Evolutionary conservation across 2,797 vertebrate species (phyloP), one percentile per base, ranked within the genome.

Genomic region (Etheostoma nigrum): DNA sequence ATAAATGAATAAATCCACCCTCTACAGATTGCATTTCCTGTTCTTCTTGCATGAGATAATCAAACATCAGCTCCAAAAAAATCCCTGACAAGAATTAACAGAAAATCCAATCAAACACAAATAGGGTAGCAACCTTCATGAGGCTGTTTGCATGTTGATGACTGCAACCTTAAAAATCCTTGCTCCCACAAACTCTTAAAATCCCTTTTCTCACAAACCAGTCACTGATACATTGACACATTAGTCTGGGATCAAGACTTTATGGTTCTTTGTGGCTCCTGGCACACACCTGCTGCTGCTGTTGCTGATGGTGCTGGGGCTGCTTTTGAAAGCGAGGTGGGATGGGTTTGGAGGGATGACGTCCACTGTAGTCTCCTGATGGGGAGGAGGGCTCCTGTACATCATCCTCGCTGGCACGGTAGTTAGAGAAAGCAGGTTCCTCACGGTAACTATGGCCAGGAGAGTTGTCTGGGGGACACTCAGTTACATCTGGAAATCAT

Each of bases 261-360:
- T 18, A 58, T 53, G 51, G 57, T 55, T 3, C 30, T 30, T 30
- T 30, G 65, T 40, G 36, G 36, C 10, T 40, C 36, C 48, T 49
- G 27, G 27, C 11, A 27, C 85, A 88, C 59, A 95, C 94, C 93
- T 94, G 92, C 75, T 93, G 86, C 49, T 69, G 67, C 4, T 51
- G 89, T 57, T 89, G 91, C 73, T 91, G 91, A 21, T 91, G 92
- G 5, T 89, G 92, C 42, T 88, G 92, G 25, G 85, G 82, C 81
- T 97, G 97, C 72, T 97, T 97, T 85, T 98, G 98, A 86, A 99
- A 99, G 19, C 98, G 95, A 0, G 98, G 97, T 4, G 97, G 96
- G 44, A 98, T 91, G 1, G 96, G 91, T 82, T 99, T 99, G 63
- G 91, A 74, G 48, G 90, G 40, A 78, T 96, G 96, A 58, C 95